Evolutionary conservation across 2,113 vertebrate species (phyloP).

Genomic region (Rhadina sibilatrix): DNA sequence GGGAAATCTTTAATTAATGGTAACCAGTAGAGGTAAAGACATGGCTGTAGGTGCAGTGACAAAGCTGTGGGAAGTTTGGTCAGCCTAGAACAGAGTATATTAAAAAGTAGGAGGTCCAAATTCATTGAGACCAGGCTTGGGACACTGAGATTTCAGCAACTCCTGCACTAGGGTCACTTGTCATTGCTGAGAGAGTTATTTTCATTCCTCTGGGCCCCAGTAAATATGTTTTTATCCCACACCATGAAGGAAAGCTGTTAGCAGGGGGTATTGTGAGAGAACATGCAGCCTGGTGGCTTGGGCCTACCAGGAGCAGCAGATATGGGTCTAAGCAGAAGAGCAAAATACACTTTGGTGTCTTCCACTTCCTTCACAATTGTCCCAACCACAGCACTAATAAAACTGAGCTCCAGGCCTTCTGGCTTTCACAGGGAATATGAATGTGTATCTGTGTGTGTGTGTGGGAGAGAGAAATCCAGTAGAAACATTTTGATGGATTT

Average conservation of each 20-base stretch:
- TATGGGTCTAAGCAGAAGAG: background rate
- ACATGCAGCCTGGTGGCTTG: background rate
- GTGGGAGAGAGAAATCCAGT: background rate
- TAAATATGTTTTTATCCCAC: background rate
- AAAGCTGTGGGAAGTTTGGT: background rate
- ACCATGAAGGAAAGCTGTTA: background rate
- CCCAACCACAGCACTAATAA: background rate
- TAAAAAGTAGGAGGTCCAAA: background rate
- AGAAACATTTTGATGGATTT: conserved; percentile 5
- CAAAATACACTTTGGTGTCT: background rate
- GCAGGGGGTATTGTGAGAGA: background rate
- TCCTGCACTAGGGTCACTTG: background rate
- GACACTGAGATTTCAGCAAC: background rate
- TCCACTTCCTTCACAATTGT: background rate
- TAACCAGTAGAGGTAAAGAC: background rate
- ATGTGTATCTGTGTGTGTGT: background rate
- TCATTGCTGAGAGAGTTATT: background rate
- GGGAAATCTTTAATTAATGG: background rate
- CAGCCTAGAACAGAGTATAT: background rate
- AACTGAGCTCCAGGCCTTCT: background rate
- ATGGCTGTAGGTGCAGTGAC: background rate
- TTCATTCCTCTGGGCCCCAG: background rate
- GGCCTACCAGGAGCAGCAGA: background rate
- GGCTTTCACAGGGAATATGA: background rate
- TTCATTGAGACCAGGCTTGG: background rate